Conservation (phyloP, 2,888 invertebrate species). For the Linnaemya vulpina region DNA sequence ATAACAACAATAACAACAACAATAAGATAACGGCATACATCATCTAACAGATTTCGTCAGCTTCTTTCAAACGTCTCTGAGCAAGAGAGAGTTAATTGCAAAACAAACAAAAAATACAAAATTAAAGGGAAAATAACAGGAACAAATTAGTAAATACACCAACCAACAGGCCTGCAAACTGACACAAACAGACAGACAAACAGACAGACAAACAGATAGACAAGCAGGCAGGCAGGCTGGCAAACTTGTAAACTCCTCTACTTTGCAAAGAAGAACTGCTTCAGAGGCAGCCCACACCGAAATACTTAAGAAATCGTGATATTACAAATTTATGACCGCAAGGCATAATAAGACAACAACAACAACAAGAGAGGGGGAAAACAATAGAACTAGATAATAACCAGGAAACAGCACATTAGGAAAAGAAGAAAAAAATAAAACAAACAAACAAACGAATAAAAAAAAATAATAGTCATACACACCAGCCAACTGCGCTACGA, state of each 20-base stretch:
- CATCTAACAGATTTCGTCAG: slow-evolving; percentile 35
- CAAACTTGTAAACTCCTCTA: slow-evolving; percentile 9
- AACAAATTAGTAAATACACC: slow-evolving; percentile 7
- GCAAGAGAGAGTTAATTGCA: slow-evolving; percentile 10
- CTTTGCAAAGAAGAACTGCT: background rate
- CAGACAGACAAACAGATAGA: background rate
- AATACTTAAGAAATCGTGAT: slow-evolving; percentile 15
- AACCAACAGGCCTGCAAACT: slow-evolving; percentile 1
- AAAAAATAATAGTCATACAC: background rate
- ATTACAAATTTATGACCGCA: slow-evolving; percentile 63
- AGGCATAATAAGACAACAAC: slow-evolving; percentile 53
- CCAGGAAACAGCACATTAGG: slow-evolving; percentile 70
- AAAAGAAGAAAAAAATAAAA: slow-evolving; percentile 37
- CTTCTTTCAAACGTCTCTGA: slow-evolving; percentile 14
- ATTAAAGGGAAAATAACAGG: background rate
- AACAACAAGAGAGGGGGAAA: slow-evolving; percentile 25
- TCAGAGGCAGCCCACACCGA: slow-evolving; percentile 17
- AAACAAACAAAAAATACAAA: background rate
- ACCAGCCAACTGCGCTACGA: background rate
- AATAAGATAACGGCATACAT: slow-evolving; percentile 54
- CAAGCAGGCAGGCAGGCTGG: too few relatives aligned
- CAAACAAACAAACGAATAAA: background rate
- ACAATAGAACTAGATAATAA: slow-evolving; percentile 66
- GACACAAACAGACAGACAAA: slow-evolving; percentile 22
- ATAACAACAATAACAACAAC: slow-evolving; percentile 46